phyloP scores from a whole-genome alignment of 2,888 invertebrate species.

The Cerceris ruficornis region DNA sequence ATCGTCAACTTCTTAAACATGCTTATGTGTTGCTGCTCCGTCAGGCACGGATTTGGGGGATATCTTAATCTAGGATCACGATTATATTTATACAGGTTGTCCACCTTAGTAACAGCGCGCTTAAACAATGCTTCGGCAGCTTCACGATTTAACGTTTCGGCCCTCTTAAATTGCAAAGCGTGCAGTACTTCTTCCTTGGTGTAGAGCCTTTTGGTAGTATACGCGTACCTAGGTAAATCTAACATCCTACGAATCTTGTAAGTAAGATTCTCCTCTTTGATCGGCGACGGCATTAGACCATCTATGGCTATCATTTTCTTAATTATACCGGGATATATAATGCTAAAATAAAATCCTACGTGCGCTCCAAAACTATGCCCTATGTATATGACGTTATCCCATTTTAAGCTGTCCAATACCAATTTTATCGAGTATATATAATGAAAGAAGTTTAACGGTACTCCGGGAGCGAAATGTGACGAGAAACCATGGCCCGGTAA shows the following conservation, averaged over 20 bases:
- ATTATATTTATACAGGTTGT: constrained; percentile 83
- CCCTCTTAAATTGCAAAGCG: constrained; percentile 81
- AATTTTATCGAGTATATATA: constrained; percentile 73
- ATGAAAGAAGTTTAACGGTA: constrained; percentile 76
- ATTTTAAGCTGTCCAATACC: constrained; percentile 78
- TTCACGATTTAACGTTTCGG: constrained; percentile 76
- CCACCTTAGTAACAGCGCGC: constrained; percentile 81
- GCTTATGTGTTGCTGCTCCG: constrained; percentile 19
- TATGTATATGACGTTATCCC: constrained; percentile 78
- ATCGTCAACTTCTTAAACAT: constrained; percentile 45
- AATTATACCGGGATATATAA: constrained; percentile 81
- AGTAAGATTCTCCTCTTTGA: constrained; percentile 67
- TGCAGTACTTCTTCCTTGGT: constrained; percentile 82
- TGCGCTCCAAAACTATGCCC: constrained; percentile 84
- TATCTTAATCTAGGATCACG: constrained; percentile 83
- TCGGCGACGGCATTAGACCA: constrained; percentile 72
- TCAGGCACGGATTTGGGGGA: constrained; percentile 72
- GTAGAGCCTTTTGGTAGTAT: constrained; percentile 63
- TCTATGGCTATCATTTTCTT: constrained; percentile 82
- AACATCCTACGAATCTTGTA: constrained; percentile 76
- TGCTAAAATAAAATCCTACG: constrained; percentile 77
- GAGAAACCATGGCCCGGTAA: constrained; percentile 83
- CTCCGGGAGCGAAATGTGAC: constrained; percentile 79
- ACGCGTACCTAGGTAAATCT: constrained; percentile 58
- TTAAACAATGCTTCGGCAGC: constrained; percentile 83